Conservation (phyloP, 1,140 invertebrate genomes). For the Papilio polytes region DNA sequence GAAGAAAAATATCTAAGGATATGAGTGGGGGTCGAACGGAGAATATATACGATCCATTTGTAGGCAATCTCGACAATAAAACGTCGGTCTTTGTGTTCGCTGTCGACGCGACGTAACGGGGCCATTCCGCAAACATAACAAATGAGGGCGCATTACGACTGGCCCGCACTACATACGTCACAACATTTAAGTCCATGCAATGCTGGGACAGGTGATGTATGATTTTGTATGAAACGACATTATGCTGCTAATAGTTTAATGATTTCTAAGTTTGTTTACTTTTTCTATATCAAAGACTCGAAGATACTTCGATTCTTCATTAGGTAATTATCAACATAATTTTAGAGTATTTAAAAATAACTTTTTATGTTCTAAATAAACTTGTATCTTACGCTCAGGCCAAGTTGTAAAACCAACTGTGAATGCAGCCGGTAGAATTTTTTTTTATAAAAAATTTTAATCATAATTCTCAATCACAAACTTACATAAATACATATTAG, state of each 20-base stretch:
- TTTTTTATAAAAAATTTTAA: too few species aligned
- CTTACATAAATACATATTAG: background rate
- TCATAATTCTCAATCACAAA: background rate
- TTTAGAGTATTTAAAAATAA: too few species aligned
- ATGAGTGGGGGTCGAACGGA: constrained; percentile 57
- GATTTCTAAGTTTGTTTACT: background rate
- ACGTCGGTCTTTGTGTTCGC: constrained; percentile 76
- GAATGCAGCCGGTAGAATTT: too few species aligned
- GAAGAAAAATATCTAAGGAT: constrained; percentile 50
- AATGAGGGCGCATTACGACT: constrained; percentile 72
- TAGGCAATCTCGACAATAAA: constrained; percentile 80
- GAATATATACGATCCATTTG: constrained; percentile 75
- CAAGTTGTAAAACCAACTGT: too few species aligned
- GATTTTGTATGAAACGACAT: constrained; percentile 9
- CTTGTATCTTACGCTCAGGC: too few species aligned
- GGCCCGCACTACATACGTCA: constrained; percentile 47
- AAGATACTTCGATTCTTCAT: too few species aligned
- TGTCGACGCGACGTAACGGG: constrained; percentile 69
- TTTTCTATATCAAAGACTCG: background rate
- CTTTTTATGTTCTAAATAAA: too few species aligned
- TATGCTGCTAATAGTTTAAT: background rate
- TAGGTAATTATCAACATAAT: too few species aligned
- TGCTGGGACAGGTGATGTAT: constrained; percentile 25
- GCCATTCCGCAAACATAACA: constrained; percentile 76
- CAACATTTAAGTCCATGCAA: constrained; percentile 28